phyloP scores from a whole-genome alignment of 2,113 vertebrate genomes.

The Crocuta crocuta region DNA sequence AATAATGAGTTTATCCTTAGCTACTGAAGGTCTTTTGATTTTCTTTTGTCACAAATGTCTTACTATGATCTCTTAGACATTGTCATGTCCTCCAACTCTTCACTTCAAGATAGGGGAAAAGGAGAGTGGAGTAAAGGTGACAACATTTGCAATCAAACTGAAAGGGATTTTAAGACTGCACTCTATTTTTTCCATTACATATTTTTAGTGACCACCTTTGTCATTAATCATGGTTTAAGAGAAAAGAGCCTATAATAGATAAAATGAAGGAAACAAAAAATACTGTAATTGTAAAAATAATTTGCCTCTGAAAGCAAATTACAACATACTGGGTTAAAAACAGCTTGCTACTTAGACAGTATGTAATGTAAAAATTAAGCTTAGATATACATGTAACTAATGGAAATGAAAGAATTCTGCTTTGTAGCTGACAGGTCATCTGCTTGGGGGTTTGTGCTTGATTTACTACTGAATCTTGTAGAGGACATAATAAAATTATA shows the following conservation, averaged over 20 bases:
- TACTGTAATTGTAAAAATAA: background rate
- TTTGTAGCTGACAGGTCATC: background rate
- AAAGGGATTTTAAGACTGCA: background rate
- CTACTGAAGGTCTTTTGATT: background rate
- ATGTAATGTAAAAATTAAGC: slow-evolving; percentile 18
- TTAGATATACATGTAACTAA: background rate
- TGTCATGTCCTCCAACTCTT: background rate
- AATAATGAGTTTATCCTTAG: background rate
- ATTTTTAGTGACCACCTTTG: background rate
- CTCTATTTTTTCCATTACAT: background rate
- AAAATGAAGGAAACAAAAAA: background rate
- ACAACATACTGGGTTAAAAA: background rate
- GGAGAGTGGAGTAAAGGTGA: background rate
- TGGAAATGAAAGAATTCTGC: slow-evolving; percentile 16
- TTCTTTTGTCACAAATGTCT: background rate
- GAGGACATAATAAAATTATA: slow-evolving; percentile 7
- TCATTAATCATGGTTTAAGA: background rate
- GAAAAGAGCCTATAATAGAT: background rate
- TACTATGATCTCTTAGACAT: background rate
- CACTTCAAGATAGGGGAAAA: background rate
- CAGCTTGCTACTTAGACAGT: slow-evolving; percentile 15
- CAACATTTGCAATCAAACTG: background rate
- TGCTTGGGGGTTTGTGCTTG: slow-evolving; percentile 14
- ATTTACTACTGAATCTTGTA: slow-evolving; percentile 30
- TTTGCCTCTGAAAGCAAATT: background rate